Base-by-base conservation (phyloP, 2,113 vertebrate species). In the Choloepus hoffmanni region DNA sequence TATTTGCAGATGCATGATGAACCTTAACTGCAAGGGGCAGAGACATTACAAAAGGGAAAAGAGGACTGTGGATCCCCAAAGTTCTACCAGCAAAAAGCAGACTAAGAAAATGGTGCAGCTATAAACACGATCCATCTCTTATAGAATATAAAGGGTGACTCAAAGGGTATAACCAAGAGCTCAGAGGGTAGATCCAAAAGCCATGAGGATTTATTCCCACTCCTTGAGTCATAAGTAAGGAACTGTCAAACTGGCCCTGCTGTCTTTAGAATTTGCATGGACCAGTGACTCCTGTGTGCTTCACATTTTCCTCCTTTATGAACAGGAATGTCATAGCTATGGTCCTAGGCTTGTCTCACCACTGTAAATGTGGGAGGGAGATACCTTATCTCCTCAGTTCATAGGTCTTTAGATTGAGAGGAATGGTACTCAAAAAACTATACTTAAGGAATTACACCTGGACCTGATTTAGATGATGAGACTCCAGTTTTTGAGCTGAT, bases 331-430 rank as follows among this genome's bases (percentile, higher is more conserved):
- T 62, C 33, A 14, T 0, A 40, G 28, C 60, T 83, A 16, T 53
- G 43, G 36, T 5, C 12, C 36, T 28, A 2, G 11, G 18, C 30
- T 33, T 63, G n/a, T 63, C 28, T 28, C 79, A 7, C 40, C 48
- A 11, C 0, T 36, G 4, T 26, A n/a, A 2, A 1, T 1, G 33
- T 14, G 7, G 12, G 60, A 76, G 45, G 28, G 58, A 73, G 62
- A 10, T 3, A 58, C 16, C 33, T 48, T 43, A 1, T 58, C 76
- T 48, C 89, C 62, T 72, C 12, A 36, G 40, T 21, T 21, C 58
- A 67, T 24, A 62, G 70, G 26, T 73, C 53, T 63, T 89, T 33
- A 55, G 48, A 60, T 9, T n/a, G 55, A 67, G 26, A 89, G 14
- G 36, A 62, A n/a, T 26, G 58, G 26, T 43, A 45, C 8, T 53